Conservation (phyloP, 92 coral and sea anemone genomes). For the Epizoanthus rinbou region DNA sequence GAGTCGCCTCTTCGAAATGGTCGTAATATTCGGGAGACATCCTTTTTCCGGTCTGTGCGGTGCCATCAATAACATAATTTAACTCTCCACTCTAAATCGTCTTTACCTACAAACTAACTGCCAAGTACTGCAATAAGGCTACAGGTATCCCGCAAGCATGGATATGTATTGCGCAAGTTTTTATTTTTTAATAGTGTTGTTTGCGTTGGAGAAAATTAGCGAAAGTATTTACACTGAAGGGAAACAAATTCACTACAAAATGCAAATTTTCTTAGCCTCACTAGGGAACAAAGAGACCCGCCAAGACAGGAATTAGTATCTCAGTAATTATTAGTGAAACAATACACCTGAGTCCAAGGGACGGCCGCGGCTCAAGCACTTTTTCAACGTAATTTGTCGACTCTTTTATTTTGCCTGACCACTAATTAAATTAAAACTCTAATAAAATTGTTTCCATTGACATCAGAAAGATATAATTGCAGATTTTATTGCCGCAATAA, state of each 20-base stretch:
- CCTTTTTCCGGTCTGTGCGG: constrained; percentile 89
- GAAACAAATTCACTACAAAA: constrained; percentile 45
- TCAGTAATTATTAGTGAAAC: constrained; percentile 87
- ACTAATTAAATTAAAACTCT: constrained; percentile 98
- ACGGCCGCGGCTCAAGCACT: constrained; percentile 77
- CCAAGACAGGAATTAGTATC: constrained; percentile 75
- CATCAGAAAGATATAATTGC: constrained; percentile 98
- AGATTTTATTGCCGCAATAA: constrained; percentile 95
- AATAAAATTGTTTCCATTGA: constrained; percentile 98
- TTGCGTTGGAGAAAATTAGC: constrained; percentile 39
- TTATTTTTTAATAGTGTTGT: constrained; percentile 29
- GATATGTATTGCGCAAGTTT: constrained; percentile 22
- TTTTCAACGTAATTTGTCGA: constrained; percentile 80
- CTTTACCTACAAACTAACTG: constrained; percentile 1
- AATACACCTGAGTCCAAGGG: constrained; percentile 79
- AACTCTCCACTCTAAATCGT: constrained; percentile 24
- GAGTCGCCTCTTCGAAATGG: constrained; percentile 72
- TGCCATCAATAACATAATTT: constrained; percentile 59
- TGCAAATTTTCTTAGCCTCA: constrained; percentile 59
- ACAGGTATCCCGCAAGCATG: background rate
- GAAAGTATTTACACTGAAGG: constrained; percentile 37
- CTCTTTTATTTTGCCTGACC: constrained; percentile 85
- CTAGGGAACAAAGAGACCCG: constrained; percentile 83
- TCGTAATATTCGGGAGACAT: constrained; percentile 75
- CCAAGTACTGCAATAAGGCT: background rate